Conservation (phyloP, 2,888 invertebrate genomes). For the Buathra laborator region DNA sequence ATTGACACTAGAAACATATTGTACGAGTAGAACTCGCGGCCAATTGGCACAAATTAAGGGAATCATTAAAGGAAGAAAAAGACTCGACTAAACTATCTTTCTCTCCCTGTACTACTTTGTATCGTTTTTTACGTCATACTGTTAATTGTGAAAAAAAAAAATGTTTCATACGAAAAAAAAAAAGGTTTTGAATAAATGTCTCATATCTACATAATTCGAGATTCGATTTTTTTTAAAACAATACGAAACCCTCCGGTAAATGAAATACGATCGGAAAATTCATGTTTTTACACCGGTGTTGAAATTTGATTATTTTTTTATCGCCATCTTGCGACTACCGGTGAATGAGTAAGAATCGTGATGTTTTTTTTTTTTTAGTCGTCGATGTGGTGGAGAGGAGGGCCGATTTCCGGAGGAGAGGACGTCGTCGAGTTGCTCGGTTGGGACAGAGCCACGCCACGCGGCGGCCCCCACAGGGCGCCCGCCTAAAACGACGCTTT, state of each 20-base stretch:
- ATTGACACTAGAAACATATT: constrained; percentile 58
- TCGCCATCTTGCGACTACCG: not conserved
- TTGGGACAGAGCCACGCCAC: constrained; percentile 63
- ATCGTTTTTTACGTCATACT: not conserved
- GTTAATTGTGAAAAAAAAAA: not conserved
- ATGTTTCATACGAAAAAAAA: not conserved
- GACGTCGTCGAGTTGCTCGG: constrained; percentile 48
- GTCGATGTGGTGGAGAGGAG: constrained; percentile 66
- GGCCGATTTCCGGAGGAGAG: constrained; percentile 70
- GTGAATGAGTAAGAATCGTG: constrained; percentile 35
- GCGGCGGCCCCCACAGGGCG: constrained; percentile 69
- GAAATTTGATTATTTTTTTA: not conserved
- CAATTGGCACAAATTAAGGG: constrained; percentile 68
- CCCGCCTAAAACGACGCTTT: constrained; percentile 65
- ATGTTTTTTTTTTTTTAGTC: constrained; percentile 53
- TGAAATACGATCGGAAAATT: not conserved
- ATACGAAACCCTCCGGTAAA: not conserved
- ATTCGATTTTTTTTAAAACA: not conserved
- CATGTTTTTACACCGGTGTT: not conserved
- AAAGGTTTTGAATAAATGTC: not conserved
- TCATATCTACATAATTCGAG: not conserved
- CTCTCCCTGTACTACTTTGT: not conserved
- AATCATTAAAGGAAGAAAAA: constrained; percentile 45
- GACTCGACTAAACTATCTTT: not conserved
- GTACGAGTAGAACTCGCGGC: constrained; percentile 22